Percentiles rank a stretch among this genome's conserved stretches.
Evolutionary conservation across 2,888 invertebrate genomes (phyloP).

Genomic region (Gerris lacustris): DNA sequence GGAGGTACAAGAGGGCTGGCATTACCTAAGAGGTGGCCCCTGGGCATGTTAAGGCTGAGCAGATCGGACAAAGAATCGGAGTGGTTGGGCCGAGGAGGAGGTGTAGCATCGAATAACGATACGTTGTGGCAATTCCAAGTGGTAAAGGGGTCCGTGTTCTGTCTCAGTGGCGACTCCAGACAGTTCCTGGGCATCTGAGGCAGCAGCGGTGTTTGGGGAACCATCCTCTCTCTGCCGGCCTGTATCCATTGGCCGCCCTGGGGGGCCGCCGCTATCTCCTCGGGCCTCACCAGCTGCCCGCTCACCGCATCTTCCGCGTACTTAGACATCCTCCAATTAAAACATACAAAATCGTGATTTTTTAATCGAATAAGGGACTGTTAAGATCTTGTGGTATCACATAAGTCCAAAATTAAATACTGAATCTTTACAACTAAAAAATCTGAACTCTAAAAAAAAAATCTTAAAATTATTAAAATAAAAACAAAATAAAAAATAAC

Average conservation of each 20-base stretch:
- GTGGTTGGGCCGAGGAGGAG: constrained; percentile 7
- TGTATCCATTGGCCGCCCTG: constrained; percentile 22
- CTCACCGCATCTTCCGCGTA: not conserved
- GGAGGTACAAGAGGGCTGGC: constrained; percentile 19
- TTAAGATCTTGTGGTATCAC: no score
- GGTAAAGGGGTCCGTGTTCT: not conserved
- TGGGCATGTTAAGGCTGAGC: constrained; percentile 24
- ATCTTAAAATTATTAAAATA: no score
- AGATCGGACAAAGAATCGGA: constrained; percentile 22
- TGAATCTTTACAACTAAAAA: no score
- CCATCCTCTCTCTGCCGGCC: not conserved
- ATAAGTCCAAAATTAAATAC: no score
- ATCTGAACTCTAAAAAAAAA: no score
- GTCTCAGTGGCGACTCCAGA: not conserved
- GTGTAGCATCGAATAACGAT: constrained; percentile 8
- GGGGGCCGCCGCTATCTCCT: constrained; percentile 28
- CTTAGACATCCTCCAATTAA: constrained; percentile 8
- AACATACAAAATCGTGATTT: constrained; percentile 6
- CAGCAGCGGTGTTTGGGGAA: not conserved
- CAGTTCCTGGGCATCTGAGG: not conserved
- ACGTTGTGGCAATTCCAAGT: not conserved
- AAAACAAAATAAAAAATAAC: no score
- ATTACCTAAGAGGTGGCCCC: constrained; percentile 25
- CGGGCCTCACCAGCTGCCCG: not conserved
- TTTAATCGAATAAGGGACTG: no score